These are phyloP conservation scores for Listronotus bonariensis DNA, from an alignment of 1,140 invertebrate genomes.

Conservation along the genomic window DNA sequence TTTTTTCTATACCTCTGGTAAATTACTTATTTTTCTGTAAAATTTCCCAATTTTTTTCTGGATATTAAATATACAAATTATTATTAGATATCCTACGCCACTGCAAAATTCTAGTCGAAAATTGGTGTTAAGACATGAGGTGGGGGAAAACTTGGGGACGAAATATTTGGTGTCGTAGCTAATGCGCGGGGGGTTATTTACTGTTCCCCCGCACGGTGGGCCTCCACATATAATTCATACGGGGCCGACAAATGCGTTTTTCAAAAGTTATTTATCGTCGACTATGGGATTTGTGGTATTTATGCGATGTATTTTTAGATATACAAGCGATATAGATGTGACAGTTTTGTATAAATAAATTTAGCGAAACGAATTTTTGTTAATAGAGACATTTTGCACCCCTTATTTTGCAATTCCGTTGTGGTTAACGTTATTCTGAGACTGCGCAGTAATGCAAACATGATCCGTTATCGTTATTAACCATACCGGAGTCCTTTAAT, in stretches of 20 bases:
- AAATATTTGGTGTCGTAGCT: conserved; percentile 49
- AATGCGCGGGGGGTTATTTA: conserved; percentile 44
- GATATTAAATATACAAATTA: no score
- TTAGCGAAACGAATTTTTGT: no score
- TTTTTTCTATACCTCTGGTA: no score
- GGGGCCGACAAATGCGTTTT: conserved; percentile 35
- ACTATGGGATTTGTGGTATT: conserved; percentile 31
- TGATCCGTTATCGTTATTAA: no score
- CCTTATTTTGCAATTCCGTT: no score
- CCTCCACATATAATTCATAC: conserved; percentile 30
- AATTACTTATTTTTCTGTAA: no score
- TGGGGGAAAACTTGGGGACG: conserved; percentile 28
- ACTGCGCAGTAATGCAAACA: no score
- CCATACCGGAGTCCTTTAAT: no score
- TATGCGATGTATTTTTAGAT: conserved; percentile 24
- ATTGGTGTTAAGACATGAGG: conserved; percentile 23
- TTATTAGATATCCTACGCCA: conserved; percentile 12
- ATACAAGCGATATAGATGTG: background rate
- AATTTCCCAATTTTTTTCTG: no score
- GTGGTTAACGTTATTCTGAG: no score
- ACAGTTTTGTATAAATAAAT: no score
- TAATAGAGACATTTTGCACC: no score
- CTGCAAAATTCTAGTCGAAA: conserved; percentile 21
- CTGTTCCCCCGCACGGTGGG: conserved; percentile 10
- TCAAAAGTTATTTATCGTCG: conserved; percentile 37